Conservation (phyloP, 1,140 invertebrate genomes). For the Bombus ignitus region DNA sequence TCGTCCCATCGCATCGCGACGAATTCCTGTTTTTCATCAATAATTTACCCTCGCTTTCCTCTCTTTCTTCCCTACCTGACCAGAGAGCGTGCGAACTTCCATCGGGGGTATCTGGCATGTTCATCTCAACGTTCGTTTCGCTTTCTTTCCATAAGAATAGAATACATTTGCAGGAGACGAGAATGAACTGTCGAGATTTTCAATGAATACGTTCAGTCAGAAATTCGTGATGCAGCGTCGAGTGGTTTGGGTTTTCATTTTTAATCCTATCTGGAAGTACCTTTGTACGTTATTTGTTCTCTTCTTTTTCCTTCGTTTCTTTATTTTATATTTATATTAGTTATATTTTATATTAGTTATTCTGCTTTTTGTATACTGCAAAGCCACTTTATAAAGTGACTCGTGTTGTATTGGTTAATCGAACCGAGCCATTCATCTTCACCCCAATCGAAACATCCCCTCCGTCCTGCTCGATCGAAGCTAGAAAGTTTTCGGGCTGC, state of each 20-base stretch:
- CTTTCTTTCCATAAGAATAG: conserved; percentile 22
- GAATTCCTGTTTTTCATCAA: conserved; percentile 26
- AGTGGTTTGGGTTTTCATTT: not conserved
- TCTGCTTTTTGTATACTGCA: too few relatives aligned
- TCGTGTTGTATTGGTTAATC: not conserved
- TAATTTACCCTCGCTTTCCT: conserved; percentile 3
- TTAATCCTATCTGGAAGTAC: not conserved
- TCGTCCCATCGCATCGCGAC: not conserved
- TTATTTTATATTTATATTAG: not conserved
- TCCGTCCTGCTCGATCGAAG: not conserved
- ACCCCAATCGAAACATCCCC: not conserved
- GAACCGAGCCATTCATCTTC: not conserved
- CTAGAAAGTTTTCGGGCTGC: conserved; percentile 7
- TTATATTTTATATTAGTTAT: not conserved
- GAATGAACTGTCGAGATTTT: not conserved
- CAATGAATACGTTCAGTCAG: not conserved
- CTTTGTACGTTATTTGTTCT: not conserved
- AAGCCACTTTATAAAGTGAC: too few relatives aligned
- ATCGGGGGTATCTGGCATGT: conserved; percentile 12
- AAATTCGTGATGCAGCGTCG: not conserved
- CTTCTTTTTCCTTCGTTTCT: not conserved
- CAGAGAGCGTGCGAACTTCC: not conserved
- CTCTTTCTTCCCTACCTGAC: not conserved
- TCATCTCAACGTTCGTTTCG: not conserved
- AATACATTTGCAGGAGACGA: not conserved